Percentiles rank a stretch among this genome's conserved stretches.
Evolutionary conservation across 2,888 invertebrate species (phyloP).

Genomic region (Corythucha ciliata): DNA sequence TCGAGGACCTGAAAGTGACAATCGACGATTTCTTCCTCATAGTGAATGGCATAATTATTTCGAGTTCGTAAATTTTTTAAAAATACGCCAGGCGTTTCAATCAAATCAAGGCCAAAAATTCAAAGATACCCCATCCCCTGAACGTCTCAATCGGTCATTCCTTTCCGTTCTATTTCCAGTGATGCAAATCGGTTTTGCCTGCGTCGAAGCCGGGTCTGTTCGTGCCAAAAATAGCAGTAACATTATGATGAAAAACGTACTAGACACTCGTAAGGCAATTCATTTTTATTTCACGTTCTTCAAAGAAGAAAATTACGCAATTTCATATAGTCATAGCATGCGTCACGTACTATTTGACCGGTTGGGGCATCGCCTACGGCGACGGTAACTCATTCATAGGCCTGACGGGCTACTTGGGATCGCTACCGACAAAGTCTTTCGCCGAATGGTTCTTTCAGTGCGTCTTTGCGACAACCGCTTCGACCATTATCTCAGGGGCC

Average conservation of each 20-base stretch:
- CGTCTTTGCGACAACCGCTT: conserved; percentile 48
- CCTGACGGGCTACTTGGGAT: conserved; percentile 35
- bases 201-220: conserved; percentile 45
- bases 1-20: conserved; percentile 35
- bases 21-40: conserved; percentile 39
- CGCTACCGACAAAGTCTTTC: conserved; percentile 30
- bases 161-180: conserved; percentile 39
- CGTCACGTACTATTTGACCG: conserved; percentile 44
- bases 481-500: conserved; percentile 48
- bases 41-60: conserved; percentile 39
- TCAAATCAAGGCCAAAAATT: conserved; percentile 11
- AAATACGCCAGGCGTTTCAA: conserved; percentile 1
- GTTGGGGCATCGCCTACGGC: conserved; percentile 44
- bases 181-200: conserved; percentile 47
- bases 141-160: too few relatives aligned
- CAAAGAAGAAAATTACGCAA: neutral
- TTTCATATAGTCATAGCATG: conserved; percentile 38
- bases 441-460: conserved; percentile 48
- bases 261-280: conserved; percentile 43
- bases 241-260: conserved; percentile 46
- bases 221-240: conserved; percentile 46
- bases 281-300: neutral
- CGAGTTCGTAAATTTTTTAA: conserved; percentile 36
- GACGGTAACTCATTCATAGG: conserved; percentile 42
- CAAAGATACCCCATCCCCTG: too few relatives aligned